Base-by-base conservation (phyloP, 37 sponge, comb jelly and placozoan species). In the Ianthella basta region DNA sequence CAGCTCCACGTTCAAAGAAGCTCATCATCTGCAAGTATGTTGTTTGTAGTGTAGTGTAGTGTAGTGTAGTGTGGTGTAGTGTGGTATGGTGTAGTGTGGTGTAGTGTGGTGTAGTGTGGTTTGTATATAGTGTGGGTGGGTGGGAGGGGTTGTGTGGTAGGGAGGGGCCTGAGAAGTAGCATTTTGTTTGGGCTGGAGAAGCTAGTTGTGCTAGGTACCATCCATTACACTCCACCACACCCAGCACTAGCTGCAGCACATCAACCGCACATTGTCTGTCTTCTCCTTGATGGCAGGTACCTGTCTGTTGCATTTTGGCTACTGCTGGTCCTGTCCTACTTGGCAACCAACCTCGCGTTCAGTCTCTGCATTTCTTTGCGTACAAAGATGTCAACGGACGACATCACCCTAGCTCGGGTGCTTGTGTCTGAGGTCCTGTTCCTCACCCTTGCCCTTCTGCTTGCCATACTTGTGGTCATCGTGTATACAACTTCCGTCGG, bases 391-490 rank as follows among this genome's bases (percentile, higher is more conserved):
- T 3, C 29, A 32, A 27, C 29, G 3, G 41, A 30, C n/a, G 23
- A 75, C 38, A 23, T 59, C 53, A 41, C 67, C 23, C n/a, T 81
- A 24, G 69, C 87, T 20, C 63, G 94, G 25, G 88, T 90, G 57
- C 54, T 86, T 2, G 56, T 88, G 15, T 80, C 85, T 27, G 94
- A 94, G 54, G 83, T 85, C 23, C 75, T 90, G n/a, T 86, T 94
- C 40, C 56, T 94, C 6, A 40, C 88, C 3, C 90, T 88, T 88
- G 91, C 87, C n/a, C 61, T 88, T 23, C 68, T 63, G 4, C 72
- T 94, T 13, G 86, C 88, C 24, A 50, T 88, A 63, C 88, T 82
- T 74, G 88, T 94, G 21, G 38, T 90, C 2, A 55, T 94, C 64
- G 87, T 88, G 14, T 82, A 82, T 50, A 82, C 82, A n/a, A 82